Base-by-base conservation (phyloP, 1,140 invertebrate species). In the Leptinotarsa defecta region DNA sequence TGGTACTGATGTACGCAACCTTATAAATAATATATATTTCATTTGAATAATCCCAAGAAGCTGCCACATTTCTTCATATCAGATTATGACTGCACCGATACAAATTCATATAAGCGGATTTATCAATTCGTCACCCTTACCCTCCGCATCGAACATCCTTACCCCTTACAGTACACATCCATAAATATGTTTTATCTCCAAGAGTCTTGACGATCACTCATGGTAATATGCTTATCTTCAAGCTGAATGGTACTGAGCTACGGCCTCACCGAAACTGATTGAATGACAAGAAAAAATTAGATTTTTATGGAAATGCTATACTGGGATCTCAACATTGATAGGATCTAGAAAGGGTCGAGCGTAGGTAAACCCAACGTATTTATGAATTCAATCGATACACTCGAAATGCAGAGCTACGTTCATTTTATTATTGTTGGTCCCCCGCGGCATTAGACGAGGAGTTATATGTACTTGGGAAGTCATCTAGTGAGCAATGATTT, bases 271-370 rank as follows among this genome's bases (percentile, higher is more conserved):
- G 52, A 57, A 57, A 57, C 13, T 57, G 52, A 57, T 57, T 57
- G 52, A 57, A 57, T 19, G 52, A 57, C 52, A 57, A 57, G 52
- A 57, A 57, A 57, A 43, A 57, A 57, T 57, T 57, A 57, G 52
- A 57, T 57, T 57, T 57, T 57, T 57, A 57, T 57, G 52, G 52
- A 57, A 57, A 57, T 57, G 15, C 52, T 57, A 57, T 57, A 57
- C n/a, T 57, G 15, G n/a, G 52, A 57, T 15, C 52, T 57, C 52
- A 57, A 57, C n/a, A n/a, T n/a, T 57, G 52, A 57, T 57, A 57
- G 52, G 52, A 57, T 57, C 52, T 19, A 57, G n/a, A 57, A 57
- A 57, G n/a, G 52, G 52, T 57, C n/a, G 52, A 57, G 52, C 52
- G 52, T 57, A 57, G 52, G 52, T 57, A 19, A 57, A 57, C 52